Conservation (phyloP, 2,113 vertebrate species). For the Furnarius figulus region DNA sequence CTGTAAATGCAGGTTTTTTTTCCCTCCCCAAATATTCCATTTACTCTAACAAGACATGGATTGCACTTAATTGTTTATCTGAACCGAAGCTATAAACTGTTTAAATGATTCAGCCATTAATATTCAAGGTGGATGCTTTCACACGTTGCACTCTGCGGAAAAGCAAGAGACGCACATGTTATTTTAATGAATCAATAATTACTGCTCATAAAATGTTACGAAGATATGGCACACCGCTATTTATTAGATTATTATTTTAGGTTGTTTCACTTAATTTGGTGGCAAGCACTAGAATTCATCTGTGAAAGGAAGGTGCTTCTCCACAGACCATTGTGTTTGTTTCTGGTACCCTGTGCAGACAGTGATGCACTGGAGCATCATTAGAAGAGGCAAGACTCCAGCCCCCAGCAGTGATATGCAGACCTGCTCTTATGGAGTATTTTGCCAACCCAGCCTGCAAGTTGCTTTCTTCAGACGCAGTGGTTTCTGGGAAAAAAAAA, state of each 20-base stretch:
- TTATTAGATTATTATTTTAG: background rate
- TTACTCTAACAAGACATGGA: background rate
- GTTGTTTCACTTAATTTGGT: background rate
- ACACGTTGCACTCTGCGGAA: fast-evolving
- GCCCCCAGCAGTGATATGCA: background rate
- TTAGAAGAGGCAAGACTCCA: background rate
- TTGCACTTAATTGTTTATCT: constrained; percentile 1
- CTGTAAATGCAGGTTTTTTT: background rate
- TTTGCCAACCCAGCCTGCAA: background rate
- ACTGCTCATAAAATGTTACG: background rate
- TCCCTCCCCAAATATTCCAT: background rate
- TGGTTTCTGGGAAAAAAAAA: background rate
- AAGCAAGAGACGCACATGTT: background rate
- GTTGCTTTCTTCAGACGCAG: background rate
- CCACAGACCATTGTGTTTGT: background rate
- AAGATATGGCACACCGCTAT: background rate
- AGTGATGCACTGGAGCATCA: background rate
- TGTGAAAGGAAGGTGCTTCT: background rate
- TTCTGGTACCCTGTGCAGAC: background rate
- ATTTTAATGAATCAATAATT: background rate
- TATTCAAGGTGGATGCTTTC: constrained; percentile 3
- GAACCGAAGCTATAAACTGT: background rate
- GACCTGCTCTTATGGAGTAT: background rate
- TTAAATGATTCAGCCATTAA: background rate
- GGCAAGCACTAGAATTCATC: background rate